phyloP scores from a whole-genome alignment of 2,113 vertebrate species.

The Pelodiscus sinensis region DNA sequence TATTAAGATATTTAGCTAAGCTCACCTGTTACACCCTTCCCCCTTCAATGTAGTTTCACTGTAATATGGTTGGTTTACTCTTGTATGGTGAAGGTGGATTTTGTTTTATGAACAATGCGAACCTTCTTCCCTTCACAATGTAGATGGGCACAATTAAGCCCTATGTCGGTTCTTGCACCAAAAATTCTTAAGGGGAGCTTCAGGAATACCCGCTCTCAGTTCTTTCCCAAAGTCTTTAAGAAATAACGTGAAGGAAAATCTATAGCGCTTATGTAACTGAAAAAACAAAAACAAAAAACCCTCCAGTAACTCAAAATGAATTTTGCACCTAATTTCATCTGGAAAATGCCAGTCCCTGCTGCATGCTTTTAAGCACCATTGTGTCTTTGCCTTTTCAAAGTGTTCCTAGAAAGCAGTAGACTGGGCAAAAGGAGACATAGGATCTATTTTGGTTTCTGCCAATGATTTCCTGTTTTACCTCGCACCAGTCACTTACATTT shows the following conservation, averaged over 20 bases:
- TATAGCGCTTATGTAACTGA: neutral
- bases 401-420: fast-evolving
- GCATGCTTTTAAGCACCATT: neutral
- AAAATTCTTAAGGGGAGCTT: too few relatives aligned
- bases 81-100: neutral
- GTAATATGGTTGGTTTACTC: neutral
- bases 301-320: neutral
- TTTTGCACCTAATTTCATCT: neutral
- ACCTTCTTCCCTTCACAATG: too few relatives aligned
- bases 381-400: neutral
- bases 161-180: too few relatives aligned
- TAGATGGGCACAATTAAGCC: too few relatives aligned
- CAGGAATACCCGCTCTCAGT: neutral
- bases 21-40: neutral
- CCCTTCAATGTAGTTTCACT: neutral
- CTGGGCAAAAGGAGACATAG: neutral
- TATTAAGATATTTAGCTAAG: neutral
- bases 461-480: neutral
- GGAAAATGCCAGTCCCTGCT: neutral
- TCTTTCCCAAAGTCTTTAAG: neutral
- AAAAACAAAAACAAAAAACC: neutral
- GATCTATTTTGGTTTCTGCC: neutral
- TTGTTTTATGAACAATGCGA: neutral
- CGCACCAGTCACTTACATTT: neutral
- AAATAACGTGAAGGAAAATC: neutral